phyloP scores from a whole-genome alignment of 2,888 invertebrate species.

The Autographa pulchrina region DNA sequence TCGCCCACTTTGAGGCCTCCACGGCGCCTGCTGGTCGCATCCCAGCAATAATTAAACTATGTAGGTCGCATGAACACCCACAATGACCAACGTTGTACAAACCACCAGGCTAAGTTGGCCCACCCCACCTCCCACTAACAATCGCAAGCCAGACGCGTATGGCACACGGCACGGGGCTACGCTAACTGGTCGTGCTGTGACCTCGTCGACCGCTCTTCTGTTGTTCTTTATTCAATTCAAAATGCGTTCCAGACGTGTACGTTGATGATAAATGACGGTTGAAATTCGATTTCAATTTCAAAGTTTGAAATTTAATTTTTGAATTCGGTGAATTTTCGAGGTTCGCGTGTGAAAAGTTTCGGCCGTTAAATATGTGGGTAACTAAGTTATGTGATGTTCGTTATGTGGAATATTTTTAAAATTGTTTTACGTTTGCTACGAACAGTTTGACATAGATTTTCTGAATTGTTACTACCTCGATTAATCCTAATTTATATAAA shows the following conservation, averaged over 20 bases:
- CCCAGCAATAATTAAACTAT: slow-evolving; percentile 86
- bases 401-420: slow-evolving; percentile 14
- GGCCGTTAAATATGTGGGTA: slow-evolving; percentile 43
- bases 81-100: slow-evolving; percentile 77
- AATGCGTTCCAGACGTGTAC: slow-evolving; percentile 75
- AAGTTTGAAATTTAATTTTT: slow-evolving; percentile 54
- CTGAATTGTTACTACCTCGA: background rate
- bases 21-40: slow-evolving; percentile 85
- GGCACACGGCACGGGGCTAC: slow-evolving; percentile 65
- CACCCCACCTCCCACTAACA: slow-evolving; percentile 72
- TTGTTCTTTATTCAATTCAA: slow-evolving; percentile 83
- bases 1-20: slow-evolving; percentile 80
- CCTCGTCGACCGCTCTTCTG: slow-evolving; percentile 77
- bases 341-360: slow-evolving; percentile 51
- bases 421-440: slow-evolving; percentile 3
- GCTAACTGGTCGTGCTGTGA: slow-evolving; percentile 70
- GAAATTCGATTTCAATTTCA: slow-evolving; percentile 59
- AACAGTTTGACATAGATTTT: background rate
- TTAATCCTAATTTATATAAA: background rate
- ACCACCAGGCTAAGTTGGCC: slow-evolving; percentile 68
- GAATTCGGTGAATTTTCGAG: slow-evolving; percentile 40
- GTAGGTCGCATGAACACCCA: slow-evolving; percentile 86
- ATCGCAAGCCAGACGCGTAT: slow-evolving; percentile 62
- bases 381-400: slow-evolving; percentile 27
- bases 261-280: slow-evolving; percentile 65